Evolutionary conservation across 1,140 invertebrate genomes (phyloP).

Genomic region (Drosophila bocki): DNA sequence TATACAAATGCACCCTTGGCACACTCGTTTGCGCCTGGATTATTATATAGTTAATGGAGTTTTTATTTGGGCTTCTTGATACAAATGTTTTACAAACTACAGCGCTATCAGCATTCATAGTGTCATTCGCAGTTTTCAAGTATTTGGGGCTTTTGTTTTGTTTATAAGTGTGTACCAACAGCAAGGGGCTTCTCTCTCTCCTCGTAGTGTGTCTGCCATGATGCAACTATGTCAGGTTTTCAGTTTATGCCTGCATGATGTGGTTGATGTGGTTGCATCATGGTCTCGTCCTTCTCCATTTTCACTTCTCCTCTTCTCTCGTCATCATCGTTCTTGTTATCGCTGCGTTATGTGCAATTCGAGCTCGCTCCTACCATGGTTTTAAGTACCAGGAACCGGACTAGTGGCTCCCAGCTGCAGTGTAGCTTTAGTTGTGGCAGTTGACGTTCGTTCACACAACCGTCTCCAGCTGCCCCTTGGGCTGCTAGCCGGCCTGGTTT

Average conservation of each 20-base stretch:
- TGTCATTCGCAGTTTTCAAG: slow-evolving; percentile 18
- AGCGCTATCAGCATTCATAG: slow-evolving; percentile 37
- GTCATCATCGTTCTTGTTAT: background rate
- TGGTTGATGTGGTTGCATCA: background rate
- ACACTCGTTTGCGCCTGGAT: background rate
- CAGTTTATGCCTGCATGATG: too few relatives aligned
- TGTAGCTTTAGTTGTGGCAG: slow-evolving; percentile 27
- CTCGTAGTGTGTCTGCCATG: background rate
- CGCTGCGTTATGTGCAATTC: slow-evolving; percentile 24
- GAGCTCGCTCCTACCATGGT: slow-evolving; percentile 27
- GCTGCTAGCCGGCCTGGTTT: slow-evolving; percentile 79
- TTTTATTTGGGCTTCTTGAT: slow-evolving; percentile 58
- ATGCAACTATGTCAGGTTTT: background rate
- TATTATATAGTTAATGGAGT: slow-evolving; percentile 25
- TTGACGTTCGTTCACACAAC: slow-evolving; percentile 5
- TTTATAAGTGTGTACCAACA: slow-evolving; percentile 18
- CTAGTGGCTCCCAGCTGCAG: slow-evolving; percentile 31
- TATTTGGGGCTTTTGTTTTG: slow-evolving; percentile 3
- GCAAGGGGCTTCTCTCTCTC: slow-evolving; percentile 18
- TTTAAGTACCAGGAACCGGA: slow-evolving; percentile 24
- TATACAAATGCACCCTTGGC: slow-evolving; percentile 5
- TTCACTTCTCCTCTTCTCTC: background rate
- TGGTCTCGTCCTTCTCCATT: background rate
- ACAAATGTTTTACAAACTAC: slow-evolving; percentile 66
- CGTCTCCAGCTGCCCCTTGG: background rate